Conservation (phyloP, 2,888 invertebrate genomes). For the Dastarcus helophoroides region DNA sequence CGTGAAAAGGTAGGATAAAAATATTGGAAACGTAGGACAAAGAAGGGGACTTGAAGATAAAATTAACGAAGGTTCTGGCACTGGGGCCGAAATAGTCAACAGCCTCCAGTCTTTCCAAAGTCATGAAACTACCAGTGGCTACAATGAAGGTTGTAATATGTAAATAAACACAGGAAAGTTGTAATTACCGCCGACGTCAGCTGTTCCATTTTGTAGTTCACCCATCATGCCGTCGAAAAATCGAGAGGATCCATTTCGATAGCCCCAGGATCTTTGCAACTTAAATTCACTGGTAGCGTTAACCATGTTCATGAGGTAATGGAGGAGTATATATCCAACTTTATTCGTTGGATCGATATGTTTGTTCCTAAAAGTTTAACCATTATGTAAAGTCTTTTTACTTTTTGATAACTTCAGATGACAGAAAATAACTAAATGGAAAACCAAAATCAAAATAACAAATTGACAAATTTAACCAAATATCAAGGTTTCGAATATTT, state of each 20-base stretch:
- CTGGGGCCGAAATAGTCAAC: conserved; percentile 2
- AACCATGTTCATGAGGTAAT: conserved; percentile 43
- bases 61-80: conserved; percentile 6
- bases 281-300: conserved; percentile 41
- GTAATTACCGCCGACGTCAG: conserved; percentile 46
- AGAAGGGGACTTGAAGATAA: conserved; percentile 10
- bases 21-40: conserved; percentile 11
- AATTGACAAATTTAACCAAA: too few relatives aligned
- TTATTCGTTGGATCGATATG: conserved; percentile 46
- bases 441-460: too few relatives aligned
- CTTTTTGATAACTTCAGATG: not conserved
- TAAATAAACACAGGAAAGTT: too few relatives aligned
- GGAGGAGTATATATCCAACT: conserved; percentile 43
- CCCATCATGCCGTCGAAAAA: conserved; percentile 50
- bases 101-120: conserved; percentile 6
- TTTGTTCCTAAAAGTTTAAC: conserved; percentile 27
- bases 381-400: conserved; percentile 1
- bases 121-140: too few relatives aligned
- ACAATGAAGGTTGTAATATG: too few relatives aligned
- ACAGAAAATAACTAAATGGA: too few relatives aligned
- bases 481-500: too few relatives aligned
- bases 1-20: conserved; percentile 9
- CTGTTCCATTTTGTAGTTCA: conserved; percentile 41
- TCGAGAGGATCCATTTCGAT: conserved; percentile 38
- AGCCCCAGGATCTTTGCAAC: conserved; percentile 46